Conservation (phyloP, 64 coral and sea anemone species). For the Stichodactyla mertensii region DNA sequence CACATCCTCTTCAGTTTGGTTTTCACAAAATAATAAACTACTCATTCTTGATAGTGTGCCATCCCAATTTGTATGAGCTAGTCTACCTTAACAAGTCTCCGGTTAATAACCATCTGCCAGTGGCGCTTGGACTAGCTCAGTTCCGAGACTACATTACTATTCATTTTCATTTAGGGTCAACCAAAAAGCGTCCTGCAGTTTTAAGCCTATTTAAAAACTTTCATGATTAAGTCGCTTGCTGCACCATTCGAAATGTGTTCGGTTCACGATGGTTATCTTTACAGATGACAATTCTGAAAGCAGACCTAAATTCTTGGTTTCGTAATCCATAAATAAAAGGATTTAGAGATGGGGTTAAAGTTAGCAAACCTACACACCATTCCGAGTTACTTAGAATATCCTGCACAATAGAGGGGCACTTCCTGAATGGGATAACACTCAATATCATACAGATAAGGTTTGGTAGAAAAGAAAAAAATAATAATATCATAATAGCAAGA, state of each 20-base stretch:
- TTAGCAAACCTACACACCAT: neutral
- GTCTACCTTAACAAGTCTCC: too few species aligned
- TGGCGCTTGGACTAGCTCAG: too few species aligned
- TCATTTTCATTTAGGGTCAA: too few species aligned
- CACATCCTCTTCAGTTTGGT: too few species aligned
- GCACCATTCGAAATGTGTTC: neutral
- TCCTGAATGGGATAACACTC: neutral
- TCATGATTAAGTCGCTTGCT: neutral
- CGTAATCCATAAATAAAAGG: neutral
- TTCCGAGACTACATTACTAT: too few species aligned
- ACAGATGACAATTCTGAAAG: neutral
- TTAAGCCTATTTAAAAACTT: neutral
- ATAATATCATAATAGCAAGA: neutral
- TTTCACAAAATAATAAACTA: too few species aligned
- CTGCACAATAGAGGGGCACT: neutral
- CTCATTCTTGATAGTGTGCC: too few species aligned
- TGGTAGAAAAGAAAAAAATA: neutral
- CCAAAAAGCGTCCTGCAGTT: too few species aligned
- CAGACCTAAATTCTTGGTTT: neutral
- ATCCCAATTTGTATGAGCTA: too few species aligned
- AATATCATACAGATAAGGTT: neutral
- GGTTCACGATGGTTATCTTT: neutral
- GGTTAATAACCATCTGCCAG: too few species aligned
- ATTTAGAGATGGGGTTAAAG: neutral
- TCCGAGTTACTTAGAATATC: neutral